A percentile compares a stretch with the other conserved stretches of the same genome.
Evolutionary conservation across 2,113 vertebrate species (phyloP).

Genomic region (Cebus imitator): DNA sequence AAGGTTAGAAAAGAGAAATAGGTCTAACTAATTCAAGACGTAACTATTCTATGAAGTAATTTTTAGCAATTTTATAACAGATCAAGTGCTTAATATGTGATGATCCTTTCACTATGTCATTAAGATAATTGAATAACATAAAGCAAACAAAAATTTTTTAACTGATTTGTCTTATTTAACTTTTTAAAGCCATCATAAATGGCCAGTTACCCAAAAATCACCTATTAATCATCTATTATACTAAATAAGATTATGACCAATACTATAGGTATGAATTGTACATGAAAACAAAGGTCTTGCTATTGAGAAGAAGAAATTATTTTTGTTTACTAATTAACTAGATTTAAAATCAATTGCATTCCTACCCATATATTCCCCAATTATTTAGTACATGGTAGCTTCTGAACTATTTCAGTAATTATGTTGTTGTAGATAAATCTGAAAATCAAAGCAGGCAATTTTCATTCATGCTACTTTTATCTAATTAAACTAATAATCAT

Average conservation of each 20-base stretch:
- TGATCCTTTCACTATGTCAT: conserved; percentile 49
- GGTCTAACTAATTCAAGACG: conserved; percentile 31
- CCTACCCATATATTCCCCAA: background rate
- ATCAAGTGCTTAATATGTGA: conserved; percentile 52
- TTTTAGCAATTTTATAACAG: conserved; percentile 67
- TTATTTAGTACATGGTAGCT: background rate
- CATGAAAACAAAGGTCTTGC: background rate
- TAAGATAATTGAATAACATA: conserved; percentile 60
- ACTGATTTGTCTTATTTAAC: conserved; percentile 58
- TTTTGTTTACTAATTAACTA: conserved; percentile 35
- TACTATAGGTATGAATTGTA: conserved; percentile 15
- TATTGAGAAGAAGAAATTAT: background rate
- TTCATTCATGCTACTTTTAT: background rate
- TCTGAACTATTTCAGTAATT: background rate
- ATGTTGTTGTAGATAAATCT: background rate
- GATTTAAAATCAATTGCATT: background rate
- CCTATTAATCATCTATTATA: background rate
- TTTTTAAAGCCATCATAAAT: conserved; percentile 57
- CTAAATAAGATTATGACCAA: conserved; percentile 58
- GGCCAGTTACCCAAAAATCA: background rate
- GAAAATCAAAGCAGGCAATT: background rate
- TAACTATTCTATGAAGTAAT: conserved; percentile 40
- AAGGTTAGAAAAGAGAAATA: background rate
- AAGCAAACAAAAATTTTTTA: conserved; percentile 49
- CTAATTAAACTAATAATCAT: conserved; percentile 40